Evolutionary conservation across 2,888 invertebrate genomes (phyloP).

Genomic region (Leptopterna dolabrata): DNA sequence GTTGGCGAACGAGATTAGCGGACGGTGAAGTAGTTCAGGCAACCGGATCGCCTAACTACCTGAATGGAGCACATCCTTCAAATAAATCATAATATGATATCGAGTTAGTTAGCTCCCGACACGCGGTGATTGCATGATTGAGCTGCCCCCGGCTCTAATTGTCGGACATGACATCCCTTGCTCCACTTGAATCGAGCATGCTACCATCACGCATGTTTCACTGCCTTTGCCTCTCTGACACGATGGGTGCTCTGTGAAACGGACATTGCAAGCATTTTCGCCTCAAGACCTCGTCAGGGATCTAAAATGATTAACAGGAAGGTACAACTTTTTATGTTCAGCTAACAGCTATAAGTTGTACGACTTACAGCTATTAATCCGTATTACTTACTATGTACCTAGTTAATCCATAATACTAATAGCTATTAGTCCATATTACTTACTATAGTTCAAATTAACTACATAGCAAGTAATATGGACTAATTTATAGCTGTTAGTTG

Average conservation of each 20-base stretch:
- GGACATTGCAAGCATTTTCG: background rate
- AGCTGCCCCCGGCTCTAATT: slow-evolving; percentile 32
- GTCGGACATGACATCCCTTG: slow-evolving; percentile 21
- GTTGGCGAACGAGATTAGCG: slow-evolving; percentile 28
- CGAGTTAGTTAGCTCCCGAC: slow-evolving; percentile 53
- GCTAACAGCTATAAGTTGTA: too few species aligned
- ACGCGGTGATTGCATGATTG: slow-evolving; percentile 51
- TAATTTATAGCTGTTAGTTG: too few species aligned
- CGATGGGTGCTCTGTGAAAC: background rate
- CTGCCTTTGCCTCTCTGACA: background rate
- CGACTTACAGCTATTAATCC: too few species aligned
- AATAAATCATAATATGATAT: slow-evolving; percentile 55
- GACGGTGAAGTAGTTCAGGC: background rate
- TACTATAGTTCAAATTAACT: too few species aligned
- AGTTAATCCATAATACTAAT: too few species aligned
- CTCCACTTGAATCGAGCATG: background rate
- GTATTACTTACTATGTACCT: too few species aligned
- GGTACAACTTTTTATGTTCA: too few species aligned
- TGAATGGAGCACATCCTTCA: slow-evolving; percentile 54
- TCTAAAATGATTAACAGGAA: too few species aligned
- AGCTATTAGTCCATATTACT: too few species aligned
- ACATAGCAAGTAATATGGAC: too few species aligned
- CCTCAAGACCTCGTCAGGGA: too few species aligned
- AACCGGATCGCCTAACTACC: slow-evolving; percentile 52
- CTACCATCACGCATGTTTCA: background rate